phyloP scores from a whole-genome alignment of 2,113 vertebrate species.

The Axis porcinus region DNA sequence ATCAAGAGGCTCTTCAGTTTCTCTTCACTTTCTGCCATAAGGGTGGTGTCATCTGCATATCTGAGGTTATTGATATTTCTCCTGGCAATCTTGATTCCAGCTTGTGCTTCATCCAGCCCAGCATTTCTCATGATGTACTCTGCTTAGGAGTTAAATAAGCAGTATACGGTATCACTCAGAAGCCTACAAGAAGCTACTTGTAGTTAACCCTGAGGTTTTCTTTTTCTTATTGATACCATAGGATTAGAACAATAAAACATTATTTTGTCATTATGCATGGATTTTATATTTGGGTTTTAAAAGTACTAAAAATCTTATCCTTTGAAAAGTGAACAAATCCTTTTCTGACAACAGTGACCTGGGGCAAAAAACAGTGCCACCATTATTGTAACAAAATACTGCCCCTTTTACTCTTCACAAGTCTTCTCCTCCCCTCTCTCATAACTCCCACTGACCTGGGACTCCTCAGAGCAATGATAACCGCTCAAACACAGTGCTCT shows the following conservation, averaged over 20 bases:
- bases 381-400: neutral
- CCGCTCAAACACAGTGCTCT: neutral
- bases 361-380: neutral
- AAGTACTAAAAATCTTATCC: neutral
- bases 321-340: neutral
- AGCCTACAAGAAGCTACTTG: neutral
- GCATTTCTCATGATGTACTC: neutral
- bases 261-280: neutral
- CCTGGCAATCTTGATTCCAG: neutral
- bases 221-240: neutral
- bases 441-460: neutral
- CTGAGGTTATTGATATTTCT: neutral
- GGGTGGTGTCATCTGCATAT: neutral
- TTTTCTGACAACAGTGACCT: neutral
- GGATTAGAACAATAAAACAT: neutral
- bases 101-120: neutral
- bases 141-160: neutral
- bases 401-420: neutral
- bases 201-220: neutral
- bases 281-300: neutral
- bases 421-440: neutral
- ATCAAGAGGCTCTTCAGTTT: neutral
- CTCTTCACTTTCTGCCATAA: neutral
- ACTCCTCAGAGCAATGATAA: neutral
- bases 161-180: neutral